Base-by-base conservation (phyloP, 1,140 invertebrate species). In the Frieseomelitta varia region DNA sequence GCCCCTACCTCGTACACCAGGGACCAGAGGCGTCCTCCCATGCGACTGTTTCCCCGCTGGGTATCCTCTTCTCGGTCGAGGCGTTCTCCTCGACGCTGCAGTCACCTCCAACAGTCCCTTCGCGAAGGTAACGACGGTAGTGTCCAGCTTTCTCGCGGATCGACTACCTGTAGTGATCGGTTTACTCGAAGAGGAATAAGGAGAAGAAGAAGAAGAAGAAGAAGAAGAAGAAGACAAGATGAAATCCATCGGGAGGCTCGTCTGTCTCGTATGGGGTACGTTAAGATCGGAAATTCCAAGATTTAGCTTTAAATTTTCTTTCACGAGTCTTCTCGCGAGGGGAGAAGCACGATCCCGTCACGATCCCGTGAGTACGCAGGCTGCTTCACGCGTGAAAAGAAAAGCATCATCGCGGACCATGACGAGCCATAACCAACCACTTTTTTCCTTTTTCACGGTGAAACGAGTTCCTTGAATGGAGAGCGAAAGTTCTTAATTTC, bases 121-220 rank as follows among this genome's bases (percentile, higher is more conserved):
- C 65, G 88, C 78, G 86, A 89, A 90, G 89, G 89, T 90, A 88
- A 90, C 88, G 63, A 47, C 79, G 80, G 47, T 77, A 87, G 65
- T 61, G 86, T 58, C 39, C 27, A 84, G 67, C 58, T 30, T 51
- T 51, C 27, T 34, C 11, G 51, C 53, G n/a, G 39, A 65, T 21
- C 61, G n/a, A 74, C 56, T 61, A 51, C 39, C 24, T 21, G 39
- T 51, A 24, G 58, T 56, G 19, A 14, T 47, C 34, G 21, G n/a
- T 21, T 34, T 27, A 56, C 63, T 30, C n/a, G 24, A 61, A 61
- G n/a, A 30, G 30, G 10, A 21, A 19, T 14, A 3, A 30, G n/a
- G n/a, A 39, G 4, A 39, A 39, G 39, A 39, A 39, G 39, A 39
- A 39, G 34, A 39, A 39, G 39, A 39, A 39, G 8, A 47, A 10